phyloP scores from a whole-genome alignment of 1,140 invertebrate species.

The Cyclina sinensis region DNA sequence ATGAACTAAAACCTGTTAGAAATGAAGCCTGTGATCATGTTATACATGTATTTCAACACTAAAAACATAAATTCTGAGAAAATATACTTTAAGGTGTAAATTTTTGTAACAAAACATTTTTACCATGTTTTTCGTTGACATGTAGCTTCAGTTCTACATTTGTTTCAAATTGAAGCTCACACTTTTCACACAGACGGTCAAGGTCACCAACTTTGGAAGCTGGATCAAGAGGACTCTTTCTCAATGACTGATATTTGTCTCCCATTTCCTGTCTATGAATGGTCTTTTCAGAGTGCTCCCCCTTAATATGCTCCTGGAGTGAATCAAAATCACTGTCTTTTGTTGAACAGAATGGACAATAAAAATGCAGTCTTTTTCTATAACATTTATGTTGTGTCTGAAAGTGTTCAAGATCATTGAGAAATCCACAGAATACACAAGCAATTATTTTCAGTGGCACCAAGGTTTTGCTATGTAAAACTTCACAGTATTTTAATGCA shows the following conservation, averaged over 20 bases:
- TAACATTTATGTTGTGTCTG: not conserved
- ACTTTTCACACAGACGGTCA: not conserved
- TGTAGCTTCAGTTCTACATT: constrained; percentile 9
- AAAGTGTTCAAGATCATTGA: not conserved
- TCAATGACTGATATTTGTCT: not conserved
- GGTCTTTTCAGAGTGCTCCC: not conserved
- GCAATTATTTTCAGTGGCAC: not conserved
- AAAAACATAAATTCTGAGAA: too few species aligned
- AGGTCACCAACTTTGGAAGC: not conserved
- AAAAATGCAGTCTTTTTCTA: not conserved
- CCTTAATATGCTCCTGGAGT: not conserved
- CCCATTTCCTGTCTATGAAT: not conserved
- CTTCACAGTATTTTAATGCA: not conserved
- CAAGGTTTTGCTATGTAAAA: not conserved
- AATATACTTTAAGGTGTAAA: too few species aligned
- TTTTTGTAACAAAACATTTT: not conserved
- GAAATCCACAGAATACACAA: constrained; percentile 18
- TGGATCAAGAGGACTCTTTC: not conserved
- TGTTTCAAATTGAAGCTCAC: not conserved
- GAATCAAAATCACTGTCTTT: not conserved
- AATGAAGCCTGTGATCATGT: too few species aligned
- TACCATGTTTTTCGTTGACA: constrained; percentile 25
- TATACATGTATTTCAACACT: too few species aligned
- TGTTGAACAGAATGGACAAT: not conserved
- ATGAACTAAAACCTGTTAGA: too few species aligned